Evolutionary conservation across 1,140 invertebrate genomes (phyloP), one percentile per base, ranked within the genome.

Genomic region (Drosophila melanica): DNA sequence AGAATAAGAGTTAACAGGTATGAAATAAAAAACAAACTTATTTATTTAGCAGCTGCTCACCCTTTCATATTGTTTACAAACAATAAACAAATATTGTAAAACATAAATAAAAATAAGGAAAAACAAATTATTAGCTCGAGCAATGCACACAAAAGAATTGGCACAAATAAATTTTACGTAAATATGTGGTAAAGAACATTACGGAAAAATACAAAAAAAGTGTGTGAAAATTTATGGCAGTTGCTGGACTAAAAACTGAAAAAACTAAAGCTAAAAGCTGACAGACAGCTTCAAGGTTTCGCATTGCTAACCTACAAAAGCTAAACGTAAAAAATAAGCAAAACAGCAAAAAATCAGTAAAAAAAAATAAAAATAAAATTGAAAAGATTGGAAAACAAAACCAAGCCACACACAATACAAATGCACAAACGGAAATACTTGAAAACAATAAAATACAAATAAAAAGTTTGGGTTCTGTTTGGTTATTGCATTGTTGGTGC

Each of bases 251-350:
- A 72, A 73, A 67, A 59, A 68, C n/a, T n/a, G n/a, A 55, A 44
- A 48, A 75, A 57, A 44, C 20, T 66, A 14, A 57, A 68, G 57
- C 45, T 51, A 58, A 74, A 63, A 75, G 58, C 72, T 64, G 78
- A 69, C 78, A 66, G 70, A 37, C 51, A 23, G 27, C 39, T 75
- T 76, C 81, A 87, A 86, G 81, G 81, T 65, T 78, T 79, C 44
- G 64, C 53, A 77, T 79, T 86, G 79, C 82, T 86, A 86, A 86
- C 81, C 81, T 73, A 86, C 81, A 86, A 81, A 86, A 70, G 37
- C 65, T 44, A 27, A 48, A 44, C 63, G 48, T 71, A 64, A 77
- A 81, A 82, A 86, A 80, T 70, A 84, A 87, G 87, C 82, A 86
- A 71, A 86, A 86, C 77, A 81, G 66, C 74, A 70, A 55, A 59